Evolutionary conservation across 1,140 invertebrate species (phyloP), one percentile per base, ranked within the genome.

Genomic region (Drosophila punjabiensis): DNA sequence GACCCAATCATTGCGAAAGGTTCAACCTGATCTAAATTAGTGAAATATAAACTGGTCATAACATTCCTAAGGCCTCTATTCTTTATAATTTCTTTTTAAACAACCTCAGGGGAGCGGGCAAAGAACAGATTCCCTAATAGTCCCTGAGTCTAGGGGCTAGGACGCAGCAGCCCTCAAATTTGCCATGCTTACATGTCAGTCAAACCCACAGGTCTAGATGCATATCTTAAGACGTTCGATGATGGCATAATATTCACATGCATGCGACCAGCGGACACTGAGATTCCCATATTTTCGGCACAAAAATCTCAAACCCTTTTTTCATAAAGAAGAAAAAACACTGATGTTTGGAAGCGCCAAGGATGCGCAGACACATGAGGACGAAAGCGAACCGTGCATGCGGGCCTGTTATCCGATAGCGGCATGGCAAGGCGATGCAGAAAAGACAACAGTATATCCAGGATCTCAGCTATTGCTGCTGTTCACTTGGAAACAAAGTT

Each of bases 381-480:
- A 69, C 41, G 77, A 88, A 88, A 75, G 69, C 77, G 74, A 88
- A 88, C 82, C 85, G 62, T 59, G 64, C n/a, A 90, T 90, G 86
- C 86, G 86, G 86, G 86, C 82, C 69, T 82, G 86, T 86, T 91
- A 90, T 91, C 86, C 86, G 86, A 90, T 90, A 90, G 85, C 79
- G 68, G 81, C 76, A 79, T 84, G 71, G 52, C 53, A 76, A 67
- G 43, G 75, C 53, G 14, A 58, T 20, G 18, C 53, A 24, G 14
- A 35, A 48, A 60, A 24, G 43, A 66, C 45, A 50, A 52, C 62
- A 52, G 61, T 37, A 50, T 45, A 61, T 47, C 48, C 79, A 74
- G 81, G 65, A 80, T 66, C 79, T 73, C 43, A 35, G 43, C 70
- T 41, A 62, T 61, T 65, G 47, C 62, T 16, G 71, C 76, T 82